phyloP scores from a whole-genome alignment of 1,140 invertebrate species.

The Anastatus disparis region DNA sequence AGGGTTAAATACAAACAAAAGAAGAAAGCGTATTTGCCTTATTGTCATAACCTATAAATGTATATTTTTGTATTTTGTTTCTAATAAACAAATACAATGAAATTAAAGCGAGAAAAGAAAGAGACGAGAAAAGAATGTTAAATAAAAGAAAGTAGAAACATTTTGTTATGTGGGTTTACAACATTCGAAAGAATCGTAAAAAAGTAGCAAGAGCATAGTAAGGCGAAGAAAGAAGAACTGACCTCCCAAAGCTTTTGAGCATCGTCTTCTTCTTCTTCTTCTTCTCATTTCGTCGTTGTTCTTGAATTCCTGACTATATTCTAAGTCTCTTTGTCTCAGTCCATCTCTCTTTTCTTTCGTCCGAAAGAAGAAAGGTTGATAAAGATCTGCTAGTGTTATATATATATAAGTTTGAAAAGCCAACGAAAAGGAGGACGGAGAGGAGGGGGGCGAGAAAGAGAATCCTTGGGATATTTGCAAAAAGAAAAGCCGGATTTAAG shows the following conservation, averaged over 20 bases:
- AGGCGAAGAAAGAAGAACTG: neutral
- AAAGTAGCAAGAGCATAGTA: no score
- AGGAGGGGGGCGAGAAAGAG: neutral
- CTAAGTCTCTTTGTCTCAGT: neutral
- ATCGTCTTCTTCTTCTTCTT: no score
- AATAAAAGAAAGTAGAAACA: neutral
- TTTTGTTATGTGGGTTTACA: slow-evolving; percentile 26
- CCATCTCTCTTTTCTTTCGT: neutral
- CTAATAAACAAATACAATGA: no score
- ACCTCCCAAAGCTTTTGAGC: neutral
- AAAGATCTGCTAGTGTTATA: no score
- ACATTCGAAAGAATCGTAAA: slow-evolving; percentile 17
- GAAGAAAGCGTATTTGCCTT: no score
- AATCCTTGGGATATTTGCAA: neutral
- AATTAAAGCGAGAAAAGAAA: no score
- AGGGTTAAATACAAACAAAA: no score
- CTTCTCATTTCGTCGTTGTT: slow-evolving; percentile 13
- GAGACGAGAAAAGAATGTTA: no score
- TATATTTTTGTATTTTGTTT: no score
- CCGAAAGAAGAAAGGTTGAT: no score
- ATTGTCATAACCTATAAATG: no score
- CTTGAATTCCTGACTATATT: neutral
- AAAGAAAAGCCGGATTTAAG: neutral
- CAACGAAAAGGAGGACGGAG: no score
- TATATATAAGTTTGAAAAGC: neutral